Percentiles rank a stretch among this genome's conserved stretches.
Evolutionary conservation across 2,888 invertebrate genomes (phyloP).

Genomic region (Hylaea fasciaria): DNA sequence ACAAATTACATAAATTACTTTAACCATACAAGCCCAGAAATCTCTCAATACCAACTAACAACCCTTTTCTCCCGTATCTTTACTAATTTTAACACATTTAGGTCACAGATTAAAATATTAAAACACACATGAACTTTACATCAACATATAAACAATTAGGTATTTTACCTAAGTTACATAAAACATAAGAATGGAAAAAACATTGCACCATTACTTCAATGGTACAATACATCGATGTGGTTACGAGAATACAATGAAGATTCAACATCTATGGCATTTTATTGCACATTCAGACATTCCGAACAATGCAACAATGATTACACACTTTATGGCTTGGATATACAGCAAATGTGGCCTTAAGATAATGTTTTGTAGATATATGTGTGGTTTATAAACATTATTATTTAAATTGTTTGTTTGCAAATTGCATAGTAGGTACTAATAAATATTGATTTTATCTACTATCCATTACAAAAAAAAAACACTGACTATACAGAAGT

Average conservation of each 20-base stretch:
- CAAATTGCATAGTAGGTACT: too few species aligned
- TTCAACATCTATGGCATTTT: constrained; percentile 13
- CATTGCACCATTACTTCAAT: constrained; percentile 6
- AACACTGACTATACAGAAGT: too few species aligned
- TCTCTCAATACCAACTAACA: neutral
- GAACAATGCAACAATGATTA: constrained; percentile 2
- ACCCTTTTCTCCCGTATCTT: constrained; percentile 12
- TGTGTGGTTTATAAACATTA: too few species aligned
- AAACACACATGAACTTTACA: neutral
- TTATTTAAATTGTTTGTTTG: too few species aligned
- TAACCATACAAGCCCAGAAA: neutral
- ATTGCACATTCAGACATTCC: constrained; percentile 9
- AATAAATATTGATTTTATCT: too few species aligned
- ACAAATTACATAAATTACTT: neutral
- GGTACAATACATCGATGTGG: constrained; percentile 7
- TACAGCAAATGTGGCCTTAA: neutral
- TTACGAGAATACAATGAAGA: neutral
- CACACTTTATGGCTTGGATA: constrained; percentile 6
- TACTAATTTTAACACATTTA: neutral
- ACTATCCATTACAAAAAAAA: too few species aligned
- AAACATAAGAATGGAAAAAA: constrained; percentile 2
- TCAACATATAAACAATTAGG: neutral
- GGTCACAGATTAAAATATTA: constrained; percentile 6
- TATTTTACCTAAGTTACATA: too few species aligned
- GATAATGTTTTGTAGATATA: neutral